These are phyloP conservation scores for Rhinoraja longicauda DNA, from an alignment of 2,797 vertebrate genomes.

Conservation along the genomic window DNA sequence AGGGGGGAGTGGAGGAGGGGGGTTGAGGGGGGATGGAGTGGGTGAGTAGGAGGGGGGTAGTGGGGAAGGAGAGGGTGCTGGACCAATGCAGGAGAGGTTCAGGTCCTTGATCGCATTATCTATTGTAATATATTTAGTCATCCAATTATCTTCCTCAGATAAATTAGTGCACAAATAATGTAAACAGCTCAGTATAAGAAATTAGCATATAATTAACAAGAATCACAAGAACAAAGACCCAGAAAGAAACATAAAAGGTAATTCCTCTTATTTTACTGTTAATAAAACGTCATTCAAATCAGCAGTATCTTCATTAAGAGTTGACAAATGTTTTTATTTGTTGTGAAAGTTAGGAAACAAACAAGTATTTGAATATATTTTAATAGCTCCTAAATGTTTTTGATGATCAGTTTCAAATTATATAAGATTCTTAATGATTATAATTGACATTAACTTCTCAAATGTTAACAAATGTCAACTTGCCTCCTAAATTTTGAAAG, in stretches of 20 bases:
- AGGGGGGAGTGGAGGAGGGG: too few species aligned
- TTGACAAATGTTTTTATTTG: neutral
- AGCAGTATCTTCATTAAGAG: neutral
- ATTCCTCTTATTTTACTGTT: neutral
- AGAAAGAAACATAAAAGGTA: neutral
- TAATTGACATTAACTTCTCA: neutral
- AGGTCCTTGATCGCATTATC: neutral
- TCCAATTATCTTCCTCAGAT: neutral
- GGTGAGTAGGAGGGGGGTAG: too few species aligned
- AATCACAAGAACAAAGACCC: too few species aligned
- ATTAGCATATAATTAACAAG: neutral
- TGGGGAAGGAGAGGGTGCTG: too few species aligned
- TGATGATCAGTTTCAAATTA: neutral
- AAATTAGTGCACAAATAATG: neutral
- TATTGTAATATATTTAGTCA: neutral
- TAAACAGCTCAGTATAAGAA: neutral
- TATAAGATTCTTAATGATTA: neutral
- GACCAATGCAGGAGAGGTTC: too few species aligned
- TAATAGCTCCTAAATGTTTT: neutral
- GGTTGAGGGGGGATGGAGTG: too few species aligned
- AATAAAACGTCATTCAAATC: neutral
- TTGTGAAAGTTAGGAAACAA: neutral
- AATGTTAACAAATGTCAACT: neutral
- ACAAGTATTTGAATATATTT: neutral
- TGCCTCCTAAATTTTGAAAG: neutral